Evolutionary conservation across 2,113 vertebrate species (phyloP), one percentile per base, ranked within the genome.

Genomic region (Poecilia latipinna): DNA sequence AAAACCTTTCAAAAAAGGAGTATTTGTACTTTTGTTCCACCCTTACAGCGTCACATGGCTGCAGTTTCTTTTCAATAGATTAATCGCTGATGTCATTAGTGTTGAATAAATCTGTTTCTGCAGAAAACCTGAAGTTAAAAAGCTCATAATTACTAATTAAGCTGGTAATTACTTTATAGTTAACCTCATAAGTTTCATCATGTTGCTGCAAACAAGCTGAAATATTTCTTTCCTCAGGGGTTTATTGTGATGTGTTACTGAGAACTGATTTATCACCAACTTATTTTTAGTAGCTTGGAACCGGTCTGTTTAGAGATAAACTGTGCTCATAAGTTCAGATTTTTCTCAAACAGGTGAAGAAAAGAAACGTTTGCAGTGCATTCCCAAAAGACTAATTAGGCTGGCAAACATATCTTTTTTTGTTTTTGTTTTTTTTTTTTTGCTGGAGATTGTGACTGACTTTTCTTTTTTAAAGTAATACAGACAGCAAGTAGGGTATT

Each of bases 1-100:
- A 93, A 94, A 94, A 90, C 69, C 90, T 94, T 91, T 91, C 85
- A 94, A 94, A 95, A 78, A 78, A 90, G 91, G 75, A 61, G 0
- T 65, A 68, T 77, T 48, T 19, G 39, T 44, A 22, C 10, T 51
- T 37, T 79, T 78, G 32, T 42, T 78, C 74, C 4, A 61, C 29
- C 19, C 37, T 39, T 28, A 28, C 42, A 67, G 12, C 28, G n/a
- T 4, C 26, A 42, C 12, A 67, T 8, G n/a, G 26, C 32, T 24
- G 12, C 65, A 66, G 4, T 39, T 42, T 5, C 8, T 67, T 33
- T 31, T 19, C 61, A 11, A 33, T 32, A 22, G 17, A 63, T 8
- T 22, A 17, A 32, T 63, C 29, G 31, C 15, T 33, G 8, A 63
- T 12, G 17, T 17, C 12, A 32, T 12, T 31, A 3, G 61, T 31